Conservation (phyloP, 2,113 vertebrate species). For the Helogale parvula region DNA sequence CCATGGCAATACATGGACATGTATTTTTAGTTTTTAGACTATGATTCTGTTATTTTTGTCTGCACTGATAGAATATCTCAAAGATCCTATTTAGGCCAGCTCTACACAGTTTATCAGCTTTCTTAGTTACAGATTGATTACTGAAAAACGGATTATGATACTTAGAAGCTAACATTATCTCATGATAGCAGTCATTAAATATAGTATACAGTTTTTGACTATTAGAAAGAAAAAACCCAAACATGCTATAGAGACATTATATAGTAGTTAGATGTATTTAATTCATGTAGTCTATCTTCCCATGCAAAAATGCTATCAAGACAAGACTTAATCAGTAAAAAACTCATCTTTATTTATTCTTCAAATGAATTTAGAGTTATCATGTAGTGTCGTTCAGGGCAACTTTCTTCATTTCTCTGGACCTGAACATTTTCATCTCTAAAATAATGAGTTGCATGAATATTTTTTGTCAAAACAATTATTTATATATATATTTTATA, state of each 20-base stretch:
- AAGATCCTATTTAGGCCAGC: background rate
- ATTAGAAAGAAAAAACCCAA: background rate
- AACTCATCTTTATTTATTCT: background rate
- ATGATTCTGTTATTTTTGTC: background rate
- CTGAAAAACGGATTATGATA: background rate
- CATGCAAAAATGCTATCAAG: background rate
- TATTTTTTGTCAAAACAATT: background rate
- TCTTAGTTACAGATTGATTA: background rate
- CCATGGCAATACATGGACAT: background rate
- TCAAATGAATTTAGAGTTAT: background rate
- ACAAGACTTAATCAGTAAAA: background rate
- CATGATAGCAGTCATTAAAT: background rate
- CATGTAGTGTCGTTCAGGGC: background rate
- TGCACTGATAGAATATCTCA: background rate
- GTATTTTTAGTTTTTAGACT: background rate
- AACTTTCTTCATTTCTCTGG: background rate
- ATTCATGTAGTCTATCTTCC: background rate
- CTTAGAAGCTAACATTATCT: conserved; percentile 3
- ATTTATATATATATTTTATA: background rate
- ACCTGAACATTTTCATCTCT: background rate
- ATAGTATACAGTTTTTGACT: background rate
- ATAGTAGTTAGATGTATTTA: background rate
- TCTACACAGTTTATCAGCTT: background rate
- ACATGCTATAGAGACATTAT: background rate
- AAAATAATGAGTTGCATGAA: background rate